Base-by-base conservation (phyloP, 2,797 vertebrate species). In the Sebastes minor region DNA sequence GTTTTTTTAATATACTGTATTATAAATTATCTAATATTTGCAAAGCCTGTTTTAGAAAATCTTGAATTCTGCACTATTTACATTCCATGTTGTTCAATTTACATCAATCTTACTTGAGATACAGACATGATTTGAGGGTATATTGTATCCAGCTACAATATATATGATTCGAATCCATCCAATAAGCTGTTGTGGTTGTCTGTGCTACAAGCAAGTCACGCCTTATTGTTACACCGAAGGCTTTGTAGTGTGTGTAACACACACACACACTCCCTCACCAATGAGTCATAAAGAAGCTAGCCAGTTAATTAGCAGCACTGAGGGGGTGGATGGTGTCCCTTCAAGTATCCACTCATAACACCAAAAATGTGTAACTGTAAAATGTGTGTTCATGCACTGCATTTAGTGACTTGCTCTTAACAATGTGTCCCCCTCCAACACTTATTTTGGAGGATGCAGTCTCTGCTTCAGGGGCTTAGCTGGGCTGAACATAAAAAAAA, bases 401-500 rank as follows among this genome's bases (percentile, higher is more conserved):
- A 18, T 56, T 77, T 11, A 62, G 32, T 46, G 62, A 38, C 62
- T 64, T 13, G 8, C 20, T 64, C 52, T 25, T 11, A 8, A 55
- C 20, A 30, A 11, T 16, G 16, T 66, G n/a, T 66, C 18, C 11
- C 42, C 12, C 3, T 67, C 28, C 22, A 71, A 32, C 12, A 61
- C 20, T 49, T 49, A n/a, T 28, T 66, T 62, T 70, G 9, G 53
- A 68, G 38, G 78, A 76, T 59, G 35, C 22, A 27, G 49, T 42
- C 53, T 74, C 30, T 49, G 53, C 60, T 70, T 70, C 33, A 52
- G 42, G 13, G 32, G 42, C 33, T 52, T 16, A 11, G 57, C 63
- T 68, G 66, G 28, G 59, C 33, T 30, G 25, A 67, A 83, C 53
- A 73, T 28, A 16, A 35, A 64, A 46, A 68, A 76, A 80, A 33